Conservation (phyloP, 2,113 vertebrate genomes). For the Xenus cinereus region DNA sequence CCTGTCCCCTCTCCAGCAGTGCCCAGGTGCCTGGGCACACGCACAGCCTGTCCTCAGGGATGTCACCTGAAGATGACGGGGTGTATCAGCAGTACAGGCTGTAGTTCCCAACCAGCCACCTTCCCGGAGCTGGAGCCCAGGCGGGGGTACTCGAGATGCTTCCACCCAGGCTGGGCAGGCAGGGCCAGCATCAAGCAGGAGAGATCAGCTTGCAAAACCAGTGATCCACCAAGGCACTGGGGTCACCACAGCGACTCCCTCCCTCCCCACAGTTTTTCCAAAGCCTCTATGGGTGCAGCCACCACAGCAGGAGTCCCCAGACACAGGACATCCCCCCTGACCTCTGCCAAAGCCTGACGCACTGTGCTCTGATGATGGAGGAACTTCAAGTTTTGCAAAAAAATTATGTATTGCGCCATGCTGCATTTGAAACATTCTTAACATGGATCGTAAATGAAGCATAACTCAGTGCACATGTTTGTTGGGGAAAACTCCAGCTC, state of each 20-base stretch:
- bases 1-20: not conserved
- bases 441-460: not conserved
- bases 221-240: rapidly evolving
- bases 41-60: not conserved
- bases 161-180: not conserved
- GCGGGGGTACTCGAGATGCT: rapidly evolving
- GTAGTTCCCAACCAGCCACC: not conserved
- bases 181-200: not conserved
- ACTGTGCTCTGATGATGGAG: rapidly evolving
- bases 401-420: rapidly evolving
- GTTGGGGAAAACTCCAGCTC: not conserved
- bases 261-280: not conserved
- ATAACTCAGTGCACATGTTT: not conserved
- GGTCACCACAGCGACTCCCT: not conserved
- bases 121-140: not conserved
- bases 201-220: not conserved
- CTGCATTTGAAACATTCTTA: not conserved
- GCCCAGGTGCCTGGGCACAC: not conserved
- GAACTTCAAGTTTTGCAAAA: not conserved
- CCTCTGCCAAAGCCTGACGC: not conserved
- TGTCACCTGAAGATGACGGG: not conserved
- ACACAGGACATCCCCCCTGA: rapidly evolving
- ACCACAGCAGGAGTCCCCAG: not conserved
- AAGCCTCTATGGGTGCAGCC: not conserved
- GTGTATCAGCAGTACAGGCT: not conserved